Conservation (phyloP, 2,113 vertebrate genomes). For the Crotalus horridus region DNA sequence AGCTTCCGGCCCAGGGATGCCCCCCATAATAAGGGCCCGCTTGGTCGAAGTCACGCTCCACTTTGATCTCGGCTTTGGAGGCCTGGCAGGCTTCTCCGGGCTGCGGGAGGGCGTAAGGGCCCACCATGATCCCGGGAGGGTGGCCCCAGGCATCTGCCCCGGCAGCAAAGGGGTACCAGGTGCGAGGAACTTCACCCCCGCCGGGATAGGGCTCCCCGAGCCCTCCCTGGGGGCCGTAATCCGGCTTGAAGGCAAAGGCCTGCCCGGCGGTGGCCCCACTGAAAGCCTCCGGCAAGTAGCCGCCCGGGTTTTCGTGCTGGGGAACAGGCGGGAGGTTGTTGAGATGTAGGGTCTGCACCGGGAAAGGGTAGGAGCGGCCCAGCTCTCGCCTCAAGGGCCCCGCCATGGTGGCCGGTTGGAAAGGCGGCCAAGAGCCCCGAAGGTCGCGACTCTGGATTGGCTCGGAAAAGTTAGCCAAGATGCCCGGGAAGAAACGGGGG, state of each 20-base stretch:
- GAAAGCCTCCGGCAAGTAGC: neutral
- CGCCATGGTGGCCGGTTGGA: neutral
- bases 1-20: neutral
- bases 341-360: neutral
- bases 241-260: neutral
- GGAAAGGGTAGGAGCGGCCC: neutral
- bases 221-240: neutral
- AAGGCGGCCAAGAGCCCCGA: neutral
- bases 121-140: neutral
- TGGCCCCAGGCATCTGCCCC: neutral
- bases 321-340: neutral
- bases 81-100: neutral
- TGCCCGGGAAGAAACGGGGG: neutral
- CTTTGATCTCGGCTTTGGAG: neutral
- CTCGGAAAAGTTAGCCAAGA: neutral
- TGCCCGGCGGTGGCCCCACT: neutral
- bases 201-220: neutral
- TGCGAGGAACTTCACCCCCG: neutral
- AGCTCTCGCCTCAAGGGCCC: conserved; percentile 4
- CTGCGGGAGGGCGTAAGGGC: neutral
- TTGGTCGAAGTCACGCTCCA: neutral
- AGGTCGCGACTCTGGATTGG: too few relatives aligned
- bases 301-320: neutral
- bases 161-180: neutral
- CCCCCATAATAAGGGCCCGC: neutral